A percentile compares a stretch with the other conserved stretches of the same genome.
phyloP scores from a whole-genome alignment of 2,113 vertebrate species.

The Capreolus pygargus region DNA sequence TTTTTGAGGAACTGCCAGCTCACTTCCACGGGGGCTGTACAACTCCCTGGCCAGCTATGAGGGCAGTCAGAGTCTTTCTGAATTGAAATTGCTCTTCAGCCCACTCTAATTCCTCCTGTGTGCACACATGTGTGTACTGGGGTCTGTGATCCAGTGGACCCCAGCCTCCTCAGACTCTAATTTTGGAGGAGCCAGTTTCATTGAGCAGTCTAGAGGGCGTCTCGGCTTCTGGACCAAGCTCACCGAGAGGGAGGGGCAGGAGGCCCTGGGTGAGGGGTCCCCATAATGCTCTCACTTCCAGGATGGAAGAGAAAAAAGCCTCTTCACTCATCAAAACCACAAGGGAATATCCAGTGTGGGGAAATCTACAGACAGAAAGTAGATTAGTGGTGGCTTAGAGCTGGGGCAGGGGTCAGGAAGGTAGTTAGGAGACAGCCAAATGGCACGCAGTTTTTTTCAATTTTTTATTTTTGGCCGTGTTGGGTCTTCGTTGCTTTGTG shows the following conservation, averaged over 20 bases:
- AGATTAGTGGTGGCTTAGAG: not conserved
- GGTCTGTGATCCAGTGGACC: not conserved
- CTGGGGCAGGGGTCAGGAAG: not conserved
- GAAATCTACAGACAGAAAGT: not conserved
- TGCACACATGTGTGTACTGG: accelerated
- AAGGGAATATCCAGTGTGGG: not conserved
- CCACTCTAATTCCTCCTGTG: not conserved
- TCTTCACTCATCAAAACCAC: not conserved
- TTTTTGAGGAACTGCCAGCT: not conserved
- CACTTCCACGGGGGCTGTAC: not conserved
- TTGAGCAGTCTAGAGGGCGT: accelerated
- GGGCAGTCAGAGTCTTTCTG: not conserved
- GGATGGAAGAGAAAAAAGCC: not conserved
- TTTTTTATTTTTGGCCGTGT: not conserved
- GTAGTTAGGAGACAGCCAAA: not conserved
- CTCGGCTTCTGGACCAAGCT: not conserved
- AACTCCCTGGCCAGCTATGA: accelerated
- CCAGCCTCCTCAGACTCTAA: not conserved
- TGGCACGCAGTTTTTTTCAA: not conserved
- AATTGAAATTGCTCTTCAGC: not conserved
- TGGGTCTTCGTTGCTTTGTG: not conserved
- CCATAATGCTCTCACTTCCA: accelerated
- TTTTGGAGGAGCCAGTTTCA: not conserved
- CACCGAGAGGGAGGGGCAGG: not conserved
- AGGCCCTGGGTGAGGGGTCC: accelerated